These are phyloP conservation scores for Rhyacichthys aspro DNA, from an alignment of 2,797 vertebrate species.

Conservation along the genomic window DNA sequence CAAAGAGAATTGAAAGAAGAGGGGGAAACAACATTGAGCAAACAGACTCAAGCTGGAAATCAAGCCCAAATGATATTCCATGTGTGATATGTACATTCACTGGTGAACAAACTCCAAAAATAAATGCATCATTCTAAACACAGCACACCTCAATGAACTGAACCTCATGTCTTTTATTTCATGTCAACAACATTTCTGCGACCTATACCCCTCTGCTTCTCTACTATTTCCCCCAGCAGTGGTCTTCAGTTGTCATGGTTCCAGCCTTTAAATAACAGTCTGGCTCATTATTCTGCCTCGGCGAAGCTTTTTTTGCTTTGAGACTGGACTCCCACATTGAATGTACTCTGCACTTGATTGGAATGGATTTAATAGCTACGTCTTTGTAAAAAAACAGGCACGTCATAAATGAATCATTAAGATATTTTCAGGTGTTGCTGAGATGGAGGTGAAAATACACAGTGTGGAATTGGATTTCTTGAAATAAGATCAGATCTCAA, in stretches of 20 bases:
- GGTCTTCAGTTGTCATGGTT: slow-evolving; percentile 75
- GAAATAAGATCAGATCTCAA: slow-evolving; percentile 15
- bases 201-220: slow-evolving; percentile 10
- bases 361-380: slow-evolving; percentile 37
- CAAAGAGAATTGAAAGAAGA: no score
- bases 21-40: no score
- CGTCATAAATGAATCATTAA: slow-evolving; percentile 34
- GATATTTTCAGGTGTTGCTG: slow-evolving; percentile 36
- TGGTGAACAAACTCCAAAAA: background rate
- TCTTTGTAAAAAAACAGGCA: background rate
- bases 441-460: slow-evolving; percentile 12
- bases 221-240: slow-evolving; percentile 39
- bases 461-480: slow-evolving; percentile 7
- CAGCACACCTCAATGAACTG: slow-evolving; percentile 4
- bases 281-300: slow-evolving; percentile 66
- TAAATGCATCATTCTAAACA: slow-evolving; percentile 1
- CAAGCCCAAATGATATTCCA: no score
- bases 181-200: slow-evolving; percentile 16
- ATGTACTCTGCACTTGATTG: slow-evolving; percentile 30
- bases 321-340: slow-evolving; percentile 51
- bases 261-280: slow-evolving; percentile 75
- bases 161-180: slow-evolving; percentile 1
- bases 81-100: no score
- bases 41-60: no score
- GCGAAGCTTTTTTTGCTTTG: slow-evolving; percentile 46